phyloP scores from a whole-genome alignment of 2,113 vertebrate species.

The Spea multiplicata region DNA sequence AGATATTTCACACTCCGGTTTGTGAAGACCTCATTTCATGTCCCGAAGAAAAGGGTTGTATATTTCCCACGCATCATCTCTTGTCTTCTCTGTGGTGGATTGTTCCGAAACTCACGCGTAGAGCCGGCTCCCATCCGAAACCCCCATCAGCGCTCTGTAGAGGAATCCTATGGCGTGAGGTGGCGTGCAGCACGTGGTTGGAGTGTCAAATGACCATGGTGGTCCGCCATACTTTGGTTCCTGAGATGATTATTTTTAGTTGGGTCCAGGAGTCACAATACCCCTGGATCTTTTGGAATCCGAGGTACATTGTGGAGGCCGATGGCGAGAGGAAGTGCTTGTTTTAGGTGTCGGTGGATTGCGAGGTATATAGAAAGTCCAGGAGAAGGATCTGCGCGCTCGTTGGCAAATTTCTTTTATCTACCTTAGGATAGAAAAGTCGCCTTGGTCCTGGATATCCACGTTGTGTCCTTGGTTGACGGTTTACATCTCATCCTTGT shows the following conservation, averaged over 20 bases:
- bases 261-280: not conserved
- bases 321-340: not conserved
- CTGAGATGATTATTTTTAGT: constrained; percentile 26
- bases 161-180: constrained; percentile 33
- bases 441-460: not conserved
- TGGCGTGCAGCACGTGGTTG: constrained; percentile 24
- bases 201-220: constrained; percentile 13
- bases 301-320: not conserved
- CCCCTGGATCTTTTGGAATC: not conserved
- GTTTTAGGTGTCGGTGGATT: not conserved
- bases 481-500: constrained; percentile 17
- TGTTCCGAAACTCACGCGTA: constrained; percentile 50
- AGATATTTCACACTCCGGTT: not conserved
- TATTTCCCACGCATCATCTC: constrained; percentile 37
- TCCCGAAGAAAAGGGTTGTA: constrained; percentile 51
- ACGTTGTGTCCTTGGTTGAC: not conserved
- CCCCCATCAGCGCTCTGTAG: constrained; percentile 25
- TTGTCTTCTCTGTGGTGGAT: constrained; percentile 47
- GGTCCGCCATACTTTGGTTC: constrained; percentile 30
- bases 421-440: not conserved
- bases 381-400: not conserved
- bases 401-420: constrained; percentile 2
- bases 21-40: constrained; percentile 40
- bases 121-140: constrained; percentile 38
- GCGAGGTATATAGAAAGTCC: not conserved